phyloP scores from a whole-genome alignment of 2,797 vertebrate genomes.

The Fratercula arctica region DNA sequence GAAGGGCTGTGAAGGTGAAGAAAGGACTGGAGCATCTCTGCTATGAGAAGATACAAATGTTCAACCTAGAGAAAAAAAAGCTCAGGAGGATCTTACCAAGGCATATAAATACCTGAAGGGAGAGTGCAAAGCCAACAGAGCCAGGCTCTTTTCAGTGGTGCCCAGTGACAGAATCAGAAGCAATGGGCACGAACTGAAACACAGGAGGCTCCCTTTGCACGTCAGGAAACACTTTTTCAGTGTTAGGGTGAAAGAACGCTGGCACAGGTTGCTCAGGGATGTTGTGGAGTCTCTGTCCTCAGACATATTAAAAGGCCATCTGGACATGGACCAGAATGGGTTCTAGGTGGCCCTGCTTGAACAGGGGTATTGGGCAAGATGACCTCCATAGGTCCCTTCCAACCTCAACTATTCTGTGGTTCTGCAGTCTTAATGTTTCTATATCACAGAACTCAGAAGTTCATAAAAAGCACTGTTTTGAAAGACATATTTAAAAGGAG shows the following conservation, averaged over 20 bases:
- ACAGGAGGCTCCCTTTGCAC: not conserved
- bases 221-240: not conserved
- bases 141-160: not conserved
- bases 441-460: not conserved
- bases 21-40: not conserved
- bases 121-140: not conserved
- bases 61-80: not conserved
- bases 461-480: not conserved
- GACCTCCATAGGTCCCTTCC: not conserved
- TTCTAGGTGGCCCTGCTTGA: not conserved
- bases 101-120: not conserved
- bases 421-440: not conserved
- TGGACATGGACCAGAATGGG: rapidly evolving
- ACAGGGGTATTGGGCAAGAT: not conserved
- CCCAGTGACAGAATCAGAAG: not conserved
- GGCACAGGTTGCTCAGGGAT: not conserved
- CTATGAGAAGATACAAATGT: not conserved
- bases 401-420: not conserved
- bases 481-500: not conserved
- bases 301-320: not conserved
- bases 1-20: not conserved
- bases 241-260: not conserved
- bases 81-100: not conserved
- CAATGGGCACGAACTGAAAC: not conserved
- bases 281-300: not conserved